Conservation (phyloP, 1,140 invertebrate genomes). For the Eubasilissa regina region DNA sequence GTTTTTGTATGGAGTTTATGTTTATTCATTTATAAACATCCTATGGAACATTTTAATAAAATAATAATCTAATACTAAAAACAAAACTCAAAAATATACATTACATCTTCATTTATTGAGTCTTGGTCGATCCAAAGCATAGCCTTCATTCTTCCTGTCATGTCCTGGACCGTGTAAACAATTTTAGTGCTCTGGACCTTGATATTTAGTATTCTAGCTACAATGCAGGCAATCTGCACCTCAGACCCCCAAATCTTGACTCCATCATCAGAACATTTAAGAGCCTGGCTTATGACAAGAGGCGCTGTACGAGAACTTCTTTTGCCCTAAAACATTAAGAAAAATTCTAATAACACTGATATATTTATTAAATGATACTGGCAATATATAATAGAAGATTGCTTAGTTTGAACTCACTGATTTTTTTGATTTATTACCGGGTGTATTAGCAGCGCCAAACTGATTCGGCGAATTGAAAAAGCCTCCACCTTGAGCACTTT, state of each 20-base stretch:
- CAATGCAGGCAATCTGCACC: constrained; percentile 72
- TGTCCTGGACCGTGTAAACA: constrained; percentile 76
- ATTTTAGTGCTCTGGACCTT: constrained; percentile 77
- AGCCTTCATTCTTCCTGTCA: constrained; percentile 74
- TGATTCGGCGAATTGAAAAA: constrained; percentile 69
- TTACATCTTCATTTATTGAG: constrained; percentile 63
- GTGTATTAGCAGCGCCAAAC: constrained; percentile 68
- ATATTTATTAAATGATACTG: not conserved
- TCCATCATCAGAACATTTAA: constrained; percentile 73
- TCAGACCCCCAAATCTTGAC: constrained; percentile 73
- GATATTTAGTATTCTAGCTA: constrained; percentile 74
- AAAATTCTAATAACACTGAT: constrained; percentile 12
- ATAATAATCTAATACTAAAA: constrained; percentile 51
- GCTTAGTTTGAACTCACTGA: constrained; percentile 61
- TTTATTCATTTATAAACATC: too few species aligned
- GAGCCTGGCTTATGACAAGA: constrained; percentile 75
- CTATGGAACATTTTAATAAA: too few species aligned
- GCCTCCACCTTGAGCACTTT: constrained; percentile 67
- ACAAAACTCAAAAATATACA: constrained; percentile 2
- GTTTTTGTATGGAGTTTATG: too few species aligned
- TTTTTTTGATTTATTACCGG: constrained; percentile 67
- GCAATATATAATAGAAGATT: not conserved
- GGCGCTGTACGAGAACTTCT: constrained; percentile 71
- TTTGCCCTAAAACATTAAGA: constrained; percentile 63
- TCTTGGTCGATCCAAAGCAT: constrained; percentile 74